These are phyloP conservation scores for Quadriops clusia DNA, from an alignment of 2,888 invertebrate species.

Conservation along the genomic window DNA sequence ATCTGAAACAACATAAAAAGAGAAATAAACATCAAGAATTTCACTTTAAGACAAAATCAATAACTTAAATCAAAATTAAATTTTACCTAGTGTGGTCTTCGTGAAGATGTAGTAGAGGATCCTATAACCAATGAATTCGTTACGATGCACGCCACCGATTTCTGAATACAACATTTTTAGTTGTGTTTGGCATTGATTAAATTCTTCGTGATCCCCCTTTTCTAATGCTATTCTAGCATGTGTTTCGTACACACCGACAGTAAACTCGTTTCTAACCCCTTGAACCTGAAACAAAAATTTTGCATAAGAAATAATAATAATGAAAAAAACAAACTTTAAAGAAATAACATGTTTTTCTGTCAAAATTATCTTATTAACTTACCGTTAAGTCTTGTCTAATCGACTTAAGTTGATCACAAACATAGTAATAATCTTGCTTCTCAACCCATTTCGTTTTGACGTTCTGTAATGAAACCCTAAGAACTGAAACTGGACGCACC, in stretches of 20 bases:
- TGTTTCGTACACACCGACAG: conserved; percentile 97
- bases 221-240: conserved; percentile 96
- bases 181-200: conserved; percentile 99
- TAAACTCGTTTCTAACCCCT: conserved; percentile 87
- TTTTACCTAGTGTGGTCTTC: conserved; percentile 86
- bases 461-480: conserved; percentile 73
- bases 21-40: conserved; percentile 9
- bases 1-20: conserved; percentile 57
- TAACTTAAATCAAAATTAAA: conserved; percentile 6
- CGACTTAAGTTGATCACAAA: conserved; percentile 96
- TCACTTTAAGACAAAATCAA: conserved; percentile 3
- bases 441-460: conserved; percentile 86
- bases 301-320: conserved; percentile 5
- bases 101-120: conserved; percentile 97
- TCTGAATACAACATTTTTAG: conserved; percentile 87
- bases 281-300: conserved; percentile 57
- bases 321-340: conserved; percentile 1
- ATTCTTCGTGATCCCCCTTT: conserved; percentile 97
- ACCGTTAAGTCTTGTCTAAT: conserved; percentile 98
- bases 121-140: conserved; percentile 93
- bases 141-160: conserved; percentile 59
- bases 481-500: conserved; percentile 80
- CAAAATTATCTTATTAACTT: conserved; percentile 28
- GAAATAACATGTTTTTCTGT: neutral
- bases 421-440: conserved; percentile 89